Conservation (phyloP, 2,888 invertebrate genomes). For the Dorcus parallelipipedus region DNA sequence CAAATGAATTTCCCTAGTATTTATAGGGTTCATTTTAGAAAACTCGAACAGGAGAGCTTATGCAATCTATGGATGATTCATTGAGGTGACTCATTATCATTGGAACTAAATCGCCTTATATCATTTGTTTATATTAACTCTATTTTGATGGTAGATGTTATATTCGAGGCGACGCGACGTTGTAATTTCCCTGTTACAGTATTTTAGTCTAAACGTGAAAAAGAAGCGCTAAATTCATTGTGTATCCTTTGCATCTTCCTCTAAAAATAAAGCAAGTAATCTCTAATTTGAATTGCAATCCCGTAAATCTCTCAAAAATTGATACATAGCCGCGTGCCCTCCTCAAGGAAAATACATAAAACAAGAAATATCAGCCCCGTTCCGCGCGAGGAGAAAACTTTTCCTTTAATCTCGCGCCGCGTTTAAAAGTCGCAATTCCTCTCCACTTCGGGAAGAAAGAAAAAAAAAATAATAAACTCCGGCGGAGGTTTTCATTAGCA, state of each 20-base stretch:
- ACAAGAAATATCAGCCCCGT: background rate
- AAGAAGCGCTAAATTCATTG: no score
- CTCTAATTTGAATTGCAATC: constrained; percentile 47
- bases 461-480: background rate
- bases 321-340: constrained; percentile 35
- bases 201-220: no score
- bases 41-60: no score
- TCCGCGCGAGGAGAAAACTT: constrained; percentile 29
- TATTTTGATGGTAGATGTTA: no score
- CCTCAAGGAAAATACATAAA: constrained; percentile 1
- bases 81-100: no score
- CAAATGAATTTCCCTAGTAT: no score
- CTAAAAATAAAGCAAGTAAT: constrained; percentile 33
- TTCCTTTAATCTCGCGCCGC: constrained; percentile 33
- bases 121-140: no score
- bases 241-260: background rate
- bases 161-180: no score
- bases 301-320: constrained; percentile 45
- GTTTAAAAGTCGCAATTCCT: constrained; percentile 9
- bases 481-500: background rate
- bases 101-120: no score
- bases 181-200: no score
- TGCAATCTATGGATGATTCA: no score
- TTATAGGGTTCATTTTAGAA: no score
- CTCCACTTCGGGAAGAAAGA: constrained; percentile 7